phyloP scores from a whole-genome alignment of 2,797 vertebrate genomes.

The Octomys mimax region DNA sequence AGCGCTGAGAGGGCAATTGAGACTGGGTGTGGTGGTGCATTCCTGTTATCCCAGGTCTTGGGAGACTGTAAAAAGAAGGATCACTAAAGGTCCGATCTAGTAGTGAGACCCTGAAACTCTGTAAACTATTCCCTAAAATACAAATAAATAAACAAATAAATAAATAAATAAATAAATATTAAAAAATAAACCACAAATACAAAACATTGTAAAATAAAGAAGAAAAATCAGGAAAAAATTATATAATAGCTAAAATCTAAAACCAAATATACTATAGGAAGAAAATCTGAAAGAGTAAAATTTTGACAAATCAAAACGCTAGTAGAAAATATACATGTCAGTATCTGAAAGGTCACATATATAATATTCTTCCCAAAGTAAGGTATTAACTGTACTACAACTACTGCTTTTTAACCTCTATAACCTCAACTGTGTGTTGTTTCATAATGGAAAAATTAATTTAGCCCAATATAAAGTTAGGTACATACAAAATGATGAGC shows the following conservation, averaged over 20 bases:
- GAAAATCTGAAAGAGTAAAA: not conserved
- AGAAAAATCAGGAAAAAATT: not conserved
- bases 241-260: not conserved
- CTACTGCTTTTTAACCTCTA: conserved; percentile 3
- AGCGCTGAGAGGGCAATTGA: too few species aligned
- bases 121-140: too few species aligned
- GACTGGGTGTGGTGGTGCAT: too few species aligned
- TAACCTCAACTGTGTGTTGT: not conserved
- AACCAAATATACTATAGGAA: not conserved
- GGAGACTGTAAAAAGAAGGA: too few species aligned
- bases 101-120: too few species aligned
- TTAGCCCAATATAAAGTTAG: not conserved
- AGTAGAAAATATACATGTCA: not conserved
- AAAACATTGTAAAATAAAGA: not conserved
- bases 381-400: not conserved
- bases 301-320: not conserved
- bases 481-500: not conserved
- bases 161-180: too few species aligned
- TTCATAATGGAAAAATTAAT: not conserved
- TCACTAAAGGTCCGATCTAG: too few species aligned
- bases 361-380: not conserved
- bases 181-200: not conserved
- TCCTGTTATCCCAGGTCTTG: too few species aligned
- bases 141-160: too few species aligned
- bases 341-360: not conserved